Evolutionary conservation across 2,113 vertebrate genomes (phyloP).

Genomic region (Uria lomvia): DNA sequence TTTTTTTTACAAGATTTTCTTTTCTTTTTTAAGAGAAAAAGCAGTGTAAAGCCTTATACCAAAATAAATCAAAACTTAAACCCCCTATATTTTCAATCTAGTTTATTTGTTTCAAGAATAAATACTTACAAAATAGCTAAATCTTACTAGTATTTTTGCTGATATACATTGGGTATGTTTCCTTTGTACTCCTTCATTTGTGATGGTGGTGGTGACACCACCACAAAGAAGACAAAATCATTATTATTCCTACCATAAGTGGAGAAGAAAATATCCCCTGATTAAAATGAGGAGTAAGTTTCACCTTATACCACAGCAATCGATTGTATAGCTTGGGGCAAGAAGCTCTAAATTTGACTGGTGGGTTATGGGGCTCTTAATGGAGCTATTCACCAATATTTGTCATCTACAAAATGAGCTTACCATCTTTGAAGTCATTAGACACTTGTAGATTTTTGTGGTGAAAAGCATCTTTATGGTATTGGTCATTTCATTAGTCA

Average conservation of each 20-base stretch:
- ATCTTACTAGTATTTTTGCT: not conserved
- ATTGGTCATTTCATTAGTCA: conserved; percentile 25
- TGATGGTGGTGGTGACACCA: not conserved
- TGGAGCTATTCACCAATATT: not conserved
- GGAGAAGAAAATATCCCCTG: not conserved
- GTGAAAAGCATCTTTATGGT: not conserved
- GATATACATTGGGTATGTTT: not conserved
- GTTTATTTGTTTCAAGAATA: not conserved
- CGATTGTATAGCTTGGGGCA: not conserved
- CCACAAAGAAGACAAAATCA: not conserved
- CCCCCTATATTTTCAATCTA: not conserved
- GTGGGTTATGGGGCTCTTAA: not conserved
- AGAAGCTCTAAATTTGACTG: not conserved
- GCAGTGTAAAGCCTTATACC: not conserved
- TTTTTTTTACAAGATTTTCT: not conserved
- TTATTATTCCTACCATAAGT: not conserved
- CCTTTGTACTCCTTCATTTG: not conserved
- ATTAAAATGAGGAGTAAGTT: not conserved
- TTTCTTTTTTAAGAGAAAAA: not conserved
- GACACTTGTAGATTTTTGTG: conserved; percentile 4
- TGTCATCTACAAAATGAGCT: not conserved
- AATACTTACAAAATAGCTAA: not conserved
- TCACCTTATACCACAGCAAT: not conserved
- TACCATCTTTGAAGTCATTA: not conserved
- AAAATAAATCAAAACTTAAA: not conserved